Base-by-base conservation (phyloP, 2,888 invertebrate genomes). In the Priocnemis perturbator region DNA sequence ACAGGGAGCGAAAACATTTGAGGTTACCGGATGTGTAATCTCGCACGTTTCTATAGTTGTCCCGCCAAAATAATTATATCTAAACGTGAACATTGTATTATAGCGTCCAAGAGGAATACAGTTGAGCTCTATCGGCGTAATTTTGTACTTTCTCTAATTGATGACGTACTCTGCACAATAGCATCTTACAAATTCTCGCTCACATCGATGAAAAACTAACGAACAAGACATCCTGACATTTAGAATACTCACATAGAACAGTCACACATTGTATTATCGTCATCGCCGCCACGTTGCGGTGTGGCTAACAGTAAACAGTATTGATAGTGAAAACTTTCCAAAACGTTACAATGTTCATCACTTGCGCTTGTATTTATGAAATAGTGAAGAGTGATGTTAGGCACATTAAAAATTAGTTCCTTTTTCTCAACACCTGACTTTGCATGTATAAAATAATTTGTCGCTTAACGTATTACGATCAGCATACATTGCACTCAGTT, bases 121-220 rank as follows among this genome's bases (percentile, higher is more conserved):
- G 56, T 17, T 50, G 11, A 61, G n/a, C 50, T 21, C 26, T 63
- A 71, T 60, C 47, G 20, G 23, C 48, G 20, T 17, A 67, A 74
- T 71, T 74, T 70, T 66, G 55, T 66, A 62, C 60, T 71, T 45
- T 50, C 50, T 20, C 57, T 64, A 69, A 71, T 63, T 30, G 67
- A 74, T 65, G 20, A 56, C 50, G 44, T n/a, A 62, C 45, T 37
- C 37, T 57, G 47, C 53, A 53, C 23, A 23, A 53, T 53, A 53
- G 20, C 53, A 23, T 53, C 21, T 21, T 53, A 21, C 17, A 19
- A 53, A 21, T 23, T 53, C 23, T 53, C 53, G 23, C 15, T 19
- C 37, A 37, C 37, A 37, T 37, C 37, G 37, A 37, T 37, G 37
- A 5, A 37, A 37, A 37, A 37, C 37, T 37, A 37, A 7, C 37